Conservation (phyloP, 2,888 invertebrate species). For the Smittia aterrima region DNA sequence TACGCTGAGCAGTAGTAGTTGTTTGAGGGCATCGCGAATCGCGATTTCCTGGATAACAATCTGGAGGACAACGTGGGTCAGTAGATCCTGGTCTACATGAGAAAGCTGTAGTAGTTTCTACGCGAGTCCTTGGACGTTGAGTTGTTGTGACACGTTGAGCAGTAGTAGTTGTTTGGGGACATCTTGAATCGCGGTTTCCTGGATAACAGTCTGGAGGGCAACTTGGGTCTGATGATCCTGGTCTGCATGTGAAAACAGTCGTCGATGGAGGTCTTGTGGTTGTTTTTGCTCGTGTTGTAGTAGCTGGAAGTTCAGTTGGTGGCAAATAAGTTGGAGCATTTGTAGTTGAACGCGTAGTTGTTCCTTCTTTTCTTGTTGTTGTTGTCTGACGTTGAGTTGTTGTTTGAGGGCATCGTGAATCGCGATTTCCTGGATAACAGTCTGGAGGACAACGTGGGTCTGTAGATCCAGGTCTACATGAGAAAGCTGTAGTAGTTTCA, state of each 20-base stretch:
- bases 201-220: too few species aligned
- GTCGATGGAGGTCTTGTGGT: slow-evolving; percentile 46
- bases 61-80: slow-evolving; percentile 49
- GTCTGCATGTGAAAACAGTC: slow-evolving; percentile 48
- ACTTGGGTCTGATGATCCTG: too few species aligned
- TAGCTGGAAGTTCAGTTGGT: slow-evolving; percentile 42
- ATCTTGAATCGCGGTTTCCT: too few species aligned
- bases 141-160: neutral
- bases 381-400: slow-evolving; percentile 43
- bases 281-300: slow-evolving; percentile 44
- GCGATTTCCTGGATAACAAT: too few species aligned
- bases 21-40: too few species aligned
- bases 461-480: slow-evolving; percentile 43
- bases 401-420: slow-evolving; percentile 49
- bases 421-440: slow-evolving; percentile 48
- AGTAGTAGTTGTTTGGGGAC: too few species aligned
- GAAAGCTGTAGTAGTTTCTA: slow-evolving; percentile 45
- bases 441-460: slow-evolving; percentile 35
- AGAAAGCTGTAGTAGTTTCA: slow-evolving; percentile 46
- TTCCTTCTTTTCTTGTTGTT: neutral
- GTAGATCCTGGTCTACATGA: slow-evolving; percentile 50
- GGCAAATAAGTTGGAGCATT: neutral
- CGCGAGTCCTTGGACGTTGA: slow-evolving; percentile 43
- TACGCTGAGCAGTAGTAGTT: too few species aligned
- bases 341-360: too few species aligned